Percentiles rank a stretch among this genome's conserved stretches.
Conservation (phyloP, 1,140 invertebrate genomes). For the Trichoplusia ni region DNA sequence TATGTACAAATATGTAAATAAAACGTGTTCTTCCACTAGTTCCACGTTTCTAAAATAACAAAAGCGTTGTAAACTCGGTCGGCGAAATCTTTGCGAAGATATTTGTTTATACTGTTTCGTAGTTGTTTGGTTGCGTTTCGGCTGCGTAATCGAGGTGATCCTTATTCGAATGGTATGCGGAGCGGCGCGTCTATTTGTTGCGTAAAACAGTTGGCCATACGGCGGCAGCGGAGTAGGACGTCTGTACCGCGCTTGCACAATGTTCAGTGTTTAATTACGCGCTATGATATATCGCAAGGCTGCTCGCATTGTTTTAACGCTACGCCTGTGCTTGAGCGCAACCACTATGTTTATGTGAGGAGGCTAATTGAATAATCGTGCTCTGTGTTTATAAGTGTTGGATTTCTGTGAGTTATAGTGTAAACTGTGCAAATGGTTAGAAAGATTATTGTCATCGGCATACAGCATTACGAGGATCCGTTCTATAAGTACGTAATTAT, state of each 20-base stretch:
- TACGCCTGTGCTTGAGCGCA: conserved; percentile 40
- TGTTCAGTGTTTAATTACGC: conserved; percentile 41
- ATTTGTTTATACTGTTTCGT: conserved; percentile 60
- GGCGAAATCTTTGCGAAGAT: conserved; percentile 48
- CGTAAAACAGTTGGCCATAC: conserved; percentile 56
- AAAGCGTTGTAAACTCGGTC: conserved; percentile 37
- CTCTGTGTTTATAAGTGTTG: conserved; percentile 44
- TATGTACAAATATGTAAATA: conserved; percentile 20
- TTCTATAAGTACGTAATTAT: conserved; percentile 69
- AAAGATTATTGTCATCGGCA: conserved; percentile 74
- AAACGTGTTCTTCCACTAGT: conserved; percentile 19
- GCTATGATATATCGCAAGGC: conserved; percentile 44
- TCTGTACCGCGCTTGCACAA: conserved; percentile 32
- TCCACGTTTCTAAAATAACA: conserved; percentile 20
- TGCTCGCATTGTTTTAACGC: conserved; percentile 47
- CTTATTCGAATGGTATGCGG: conserved; percentile 75
- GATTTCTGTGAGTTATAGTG: conserved; percentile 43
- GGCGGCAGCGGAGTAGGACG: conserved; percentile 55
- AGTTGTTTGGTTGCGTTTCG: conserved; percentile 62
- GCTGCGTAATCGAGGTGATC: conserved; percentile 73
- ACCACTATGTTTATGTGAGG: conserved; percentile 56
- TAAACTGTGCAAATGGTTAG: conserved; percentile 66
- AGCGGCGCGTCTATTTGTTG: conserved; percentile 52
- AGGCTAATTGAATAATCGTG: conserved; percentile 51
- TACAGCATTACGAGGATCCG: conserved; percentile 74